A percentile compares a stretch with the other conserved stretches of the same genome.
Conservation (phyloP, 2,113 vertebrate genomes). For the Natator depressus region DNA sequence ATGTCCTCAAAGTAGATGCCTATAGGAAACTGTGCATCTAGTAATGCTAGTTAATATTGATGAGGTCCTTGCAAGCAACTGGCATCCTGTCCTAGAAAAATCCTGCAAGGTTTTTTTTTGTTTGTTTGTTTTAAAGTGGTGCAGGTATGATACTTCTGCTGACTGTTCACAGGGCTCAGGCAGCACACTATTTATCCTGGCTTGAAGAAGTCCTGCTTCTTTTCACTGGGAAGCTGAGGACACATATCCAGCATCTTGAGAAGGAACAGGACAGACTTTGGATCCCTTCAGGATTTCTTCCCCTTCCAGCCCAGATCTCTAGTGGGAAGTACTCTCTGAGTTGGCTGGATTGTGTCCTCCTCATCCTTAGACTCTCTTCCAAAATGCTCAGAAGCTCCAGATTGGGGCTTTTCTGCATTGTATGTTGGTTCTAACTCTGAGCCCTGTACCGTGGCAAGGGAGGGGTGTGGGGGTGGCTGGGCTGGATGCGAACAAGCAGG, state of each 20-base stretch:
- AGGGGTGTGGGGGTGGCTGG: not conserved
- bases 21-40: not conserved
- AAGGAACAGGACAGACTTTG: not conserved
- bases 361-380: not conserved
- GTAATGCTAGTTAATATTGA: not conserved
- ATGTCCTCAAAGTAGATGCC: not conserved
- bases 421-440: not conserved
- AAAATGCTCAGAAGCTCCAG: no score
- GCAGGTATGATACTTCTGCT: not conserved
- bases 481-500: not conserved
- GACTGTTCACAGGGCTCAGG: not conserved
- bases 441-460: not conserved
- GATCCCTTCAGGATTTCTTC: not conserved
- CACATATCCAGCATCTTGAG: not conserved
- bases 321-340: not conserved
- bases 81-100: not conserved
- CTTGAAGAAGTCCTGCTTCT: not conserved
- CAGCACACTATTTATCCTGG: not conserved
- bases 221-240: not conserved
- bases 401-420: no score
- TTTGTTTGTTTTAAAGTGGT: not conserved
- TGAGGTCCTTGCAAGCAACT: not conserved
- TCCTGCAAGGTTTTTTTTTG: not conserved
- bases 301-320: not conserved
- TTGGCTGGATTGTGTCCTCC: not conserved